Evolutionary conservation across 1,140 invertebrate genomes (phyloP).

Genomic region (Orchestia grillus): DNA sequence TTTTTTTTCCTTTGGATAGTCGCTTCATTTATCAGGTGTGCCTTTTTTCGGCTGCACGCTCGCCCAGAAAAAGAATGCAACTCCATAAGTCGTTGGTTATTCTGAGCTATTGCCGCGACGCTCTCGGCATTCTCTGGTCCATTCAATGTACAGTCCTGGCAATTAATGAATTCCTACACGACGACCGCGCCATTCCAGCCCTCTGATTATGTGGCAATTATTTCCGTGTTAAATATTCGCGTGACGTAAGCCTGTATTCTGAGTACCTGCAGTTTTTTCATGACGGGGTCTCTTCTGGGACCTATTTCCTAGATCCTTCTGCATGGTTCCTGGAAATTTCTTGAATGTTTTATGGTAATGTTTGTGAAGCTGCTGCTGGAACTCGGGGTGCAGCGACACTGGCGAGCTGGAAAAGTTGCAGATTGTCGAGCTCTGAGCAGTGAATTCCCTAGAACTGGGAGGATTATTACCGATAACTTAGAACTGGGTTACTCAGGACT

Average conservation of each 20-base stretch:
- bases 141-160: background rate
- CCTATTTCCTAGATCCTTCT: background rate
- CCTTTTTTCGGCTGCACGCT: background rate
- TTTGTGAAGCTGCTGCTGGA: too few relatives aligned
- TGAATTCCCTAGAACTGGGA: background rate
- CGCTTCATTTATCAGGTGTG: background rate
- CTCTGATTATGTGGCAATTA: background rate
- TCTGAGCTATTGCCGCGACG: too few relatives aligned
- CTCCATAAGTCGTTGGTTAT: background rate
- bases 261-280: background rate
- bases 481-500: too few relatives aligned
- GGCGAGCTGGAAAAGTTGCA: background rate
- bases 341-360: background rate
- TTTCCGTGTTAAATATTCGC: background rate
- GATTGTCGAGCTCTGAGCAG: background rate
- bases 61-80: background rate
- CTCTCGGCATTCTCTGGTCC: background rate
- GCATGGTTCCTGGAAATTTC: background rate
- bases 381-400: background rate
- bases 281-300: background rate
- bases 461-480: background rate
- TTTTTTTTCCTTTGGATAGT: background rate
- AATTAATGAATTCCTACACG: background rate
- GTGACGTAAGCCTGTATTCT: background rate
- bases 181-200: background rate